A percentile compares a stretch with the other conserved stretches of the same genome.
Conservation (phyloP, 2,888 invertebrate genomes). For the Malacosoma neustria region DNA sequence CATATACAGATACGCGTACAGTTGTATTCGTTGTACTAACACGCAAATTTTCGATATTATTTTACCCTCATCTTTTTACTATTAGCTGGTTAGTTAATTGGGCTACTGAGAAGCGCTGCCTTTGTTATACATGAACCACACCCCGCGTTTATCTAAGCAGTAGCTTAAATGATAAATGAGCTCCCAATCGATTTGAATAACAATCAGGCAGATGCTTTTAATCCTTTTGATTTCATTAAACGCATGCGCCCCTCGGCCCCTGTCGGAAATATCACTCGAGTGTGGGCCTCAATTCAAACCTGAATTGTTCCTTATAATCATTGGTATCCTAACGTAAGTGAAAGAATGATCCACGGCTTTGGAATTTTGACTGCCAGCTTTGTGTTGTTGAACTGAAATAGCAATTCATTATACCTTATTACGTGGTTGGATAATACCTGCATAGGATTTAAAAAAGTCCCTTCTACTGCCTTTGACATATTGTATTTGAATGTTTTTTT, state of each 20-base stretch:
- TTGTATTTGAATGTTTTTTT: too few species aligned
- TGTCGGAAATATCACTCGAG: slow-evolving; percentile 74
- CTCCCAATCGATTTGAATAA: slow-evolving; percentile 74
- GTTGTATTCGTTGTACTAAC: too few species aligned
- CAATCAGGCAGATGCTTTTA: slow-evolving; percentile 74
- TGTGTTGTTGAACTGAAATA: slow-evolving; percentile 25
- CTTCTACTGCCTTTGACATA: slow-evolving; percentile 12
- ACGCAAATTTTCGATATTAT: too few species aligned
- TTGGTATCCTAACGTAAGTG: slow-evolving; percentile 32
- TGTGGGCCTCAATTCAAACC: slow-evolving; percentile 46
- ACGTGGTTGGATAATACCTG: slow-evolving; percentile 41
- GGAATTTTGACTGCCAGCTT: slow-evolving; percentile 2
- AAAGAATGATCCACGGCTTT: slow-evolving; percentile 12
- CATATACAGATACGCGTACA: too few species aligned
- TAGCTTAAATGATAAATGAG: slow-evolving; percentile 73
- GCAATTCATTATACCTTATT: slow-evolving; percentile 31
- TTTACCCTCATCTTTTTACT: slow-evolving; percentile 23
- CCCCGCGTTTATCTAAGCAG: slow-evolving; percentile 70
- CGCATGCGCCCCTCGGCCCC: slow-evolving; percentile 67
- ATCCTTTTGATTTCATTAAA: slow-evolving; percentile 75
- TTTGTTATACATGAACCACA: slow-evolving; percentile 67
- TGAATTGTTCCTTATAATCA: slow-evolving; percentile 50
- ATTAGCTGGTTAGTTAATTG: slow-evolving; percentile 63
- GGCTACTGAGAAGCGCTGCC: slow-evolving; percentile 53
- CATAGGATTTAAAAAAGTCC: slow-evolving; percentile 34